Conservation (phyloP, 2,888 invertebrate species). For the Drosophila cognata region DNA sequence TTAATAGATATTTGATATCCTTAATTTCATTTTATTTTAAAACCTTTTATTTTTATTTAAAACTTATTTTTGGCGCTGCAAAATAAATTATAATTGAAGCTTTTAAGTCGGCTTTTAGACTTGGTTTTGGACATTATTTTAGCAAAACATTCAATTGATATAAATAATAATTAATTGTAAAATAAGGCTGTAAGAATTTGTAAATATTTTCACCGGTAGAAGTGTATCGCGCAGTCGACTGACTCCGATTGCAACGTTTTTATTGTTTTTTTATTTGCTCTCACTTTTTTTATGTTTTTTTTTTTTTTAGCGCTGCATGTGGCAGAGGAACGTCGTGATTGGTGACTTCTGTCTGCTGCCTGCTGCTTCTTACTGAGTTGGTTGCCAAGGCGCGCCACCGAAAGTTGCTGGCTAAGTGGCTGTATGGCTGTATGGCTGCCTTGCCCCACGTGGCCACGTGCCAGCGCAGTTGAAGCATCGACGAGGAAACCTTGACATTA, state of each 20-base stretch:
- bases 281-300: conserved; percentile 4
- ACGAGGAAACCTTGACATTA: conserved; percentile 80
- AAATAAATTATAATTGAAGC: background rate
- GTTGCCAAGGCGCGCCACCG: conserved; percentile 12
- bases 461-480: conserved; percentile 64
- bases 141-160: background rate
- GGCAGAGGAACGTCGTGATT: conserved; percentile 36
- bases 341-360: conserved; percentile 25
- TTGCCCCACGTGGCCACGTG: conserved; percentile 53
- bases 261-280: background rate
- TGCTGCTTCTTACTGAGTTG: conserved; percentile 14
- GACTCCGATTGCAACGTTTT: background rate
- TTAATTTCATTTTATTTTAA: background rate
- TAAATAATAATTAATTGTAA: background rate
- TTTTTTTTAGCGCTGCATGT: conserved; percentile 52
- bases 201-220: background rate
- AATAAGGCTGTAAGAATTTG: background rate
- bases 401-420: conserved; percentile 23
- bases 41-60: background rate
- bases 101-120: background rate
- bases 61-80: background rate
- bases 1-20: background rate
- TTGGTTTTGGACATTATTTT: too few relatives aligned
- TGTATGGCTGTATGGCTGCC: background rate
- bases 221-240: background rate